Evolutionary conservation across 2,888 invertebrate species (phyloP).

Genomic region (Perizoma flavofasciatum): DNA sequence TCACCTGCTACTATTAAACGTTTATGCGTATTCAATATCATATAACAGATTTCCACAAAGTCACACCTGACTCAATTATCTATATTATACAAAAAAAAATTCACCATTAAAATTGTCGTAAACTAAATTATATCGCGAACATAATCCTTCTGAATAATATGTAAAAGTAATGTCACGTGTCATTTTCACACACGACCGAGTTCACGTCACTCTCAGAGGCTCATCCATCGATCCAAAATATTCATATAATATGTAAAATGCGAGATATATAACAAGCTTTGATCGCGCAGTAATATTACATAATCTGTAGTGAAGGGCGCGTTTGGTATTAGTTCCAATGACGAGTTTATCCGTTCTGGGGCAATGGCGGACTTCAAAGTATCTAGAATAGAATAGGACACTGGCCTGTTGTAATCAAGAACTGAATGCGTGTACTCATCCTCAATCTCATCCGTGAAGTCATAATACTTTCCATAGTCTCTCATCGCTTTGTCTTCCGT

Average conservation of each 20-base stretch:
- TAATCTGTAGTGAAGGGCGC: constrained; percentile 11
- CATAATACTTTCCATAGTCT: constrained; percentile 68
- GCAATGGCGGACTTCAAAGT: not conserved
- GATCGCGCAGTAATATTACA: not conserved
- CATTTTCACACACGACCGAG: not conserved
- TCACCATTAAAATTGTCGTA: too few species aligned
- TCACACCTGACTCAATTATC: too few species aligned
- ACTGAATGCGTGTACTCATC: constrained; percentile 44
- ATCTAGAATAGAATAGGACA: not conserved
- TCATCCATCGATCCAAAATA: constrained; percentile 2
- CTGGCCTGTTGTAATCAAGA: not conserved
- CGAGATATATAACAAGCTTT: constrained; percentile 2
- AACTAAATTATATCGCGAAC: too few species aligned
- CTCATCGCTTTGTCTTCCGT: constrained; percentile 65
- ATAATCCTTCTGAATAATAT: too few species aligned
- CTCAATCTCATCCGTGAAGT: constrained; percentile 64
- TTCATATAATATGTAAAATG: constrained; percentile 7
- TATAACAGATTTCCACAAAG: too few species aligned
- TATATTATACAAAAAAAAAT: too few species aligned
- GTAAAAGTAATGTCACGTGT: not conserved
- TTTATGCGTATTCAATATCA: too few species aligned
- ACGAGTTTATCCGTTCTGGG: constrained; percentile 1
- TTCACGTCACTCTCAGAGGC: not conserved
- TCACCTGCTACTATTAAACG: too few species aligned
- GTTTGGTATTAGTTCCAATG: constrained; percentile 18